These are phyloP conservation scores for Pandemis corylana DNA, from an alignment of 2,888 invertebrate genomes.

Conservation along the genomic window DNA sequence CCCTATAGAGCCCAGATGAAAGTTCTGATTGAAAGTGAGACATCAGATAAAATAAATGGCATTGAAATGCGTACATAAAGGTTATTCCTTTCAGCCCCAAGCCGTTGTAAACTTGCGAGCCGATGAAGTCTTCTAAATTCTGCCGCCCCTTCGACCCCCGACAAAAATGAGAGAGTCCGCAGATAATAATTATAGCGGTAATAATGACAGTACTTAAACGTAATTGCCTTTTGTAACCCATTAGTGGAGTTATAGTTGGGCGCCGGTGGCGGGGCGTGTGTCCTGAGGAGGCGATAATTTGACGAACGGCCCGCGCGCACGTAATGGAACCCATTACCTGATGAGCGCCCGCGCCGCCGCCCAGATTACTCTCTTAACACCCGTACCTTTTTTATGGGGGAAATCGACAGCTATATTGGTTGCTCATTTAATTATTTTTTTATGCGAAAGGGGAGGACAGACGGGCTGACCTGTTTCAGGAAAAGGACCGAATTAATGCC, in stretches of 20 bases:
- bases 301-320: slow-evolving; percentile 24
- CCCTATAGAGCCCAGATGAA: no score
- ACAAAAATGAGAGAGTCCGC: background rate
- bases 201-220: slow-evolving; percentile 3
- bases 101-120: background rate
- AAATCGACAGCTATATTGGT: slow-evolving; percentile 33
- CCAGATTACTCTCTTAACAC: slow-evolving; percentile 37
- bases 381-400: slow-evolving; percentile 32
- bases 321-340: slow-evolving; percentile 39
- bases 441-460: slow-evolving; percentile 27
- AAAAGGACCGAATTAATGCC: slow-evolving; percentile 26
- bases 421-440: slow-evolving; percentile 38
- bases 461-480: background rate
- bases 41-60: no score
- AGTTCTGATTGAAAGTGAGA: no score
- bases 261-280: background rate
- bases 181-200: slow-evolving; percentile 5
- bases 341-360: slow-evolving; percentile 14
- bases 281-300: slow-evolving; percentile 31
- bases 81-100: no score
- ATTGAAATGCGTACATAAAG: no score
- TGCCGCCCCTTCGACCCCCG: background rate
- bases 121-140: background rate
- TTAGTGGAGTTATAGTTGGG: slow-evolving; percentile 13
- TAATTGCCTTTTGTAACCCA: slow-evolving; percentile 10